A percentile compares a stretch with the other conserved stretches of the same genome.
Conservation (phyloP, 2,888 invertebrate genomes). For the Seira ritae region DNA sequence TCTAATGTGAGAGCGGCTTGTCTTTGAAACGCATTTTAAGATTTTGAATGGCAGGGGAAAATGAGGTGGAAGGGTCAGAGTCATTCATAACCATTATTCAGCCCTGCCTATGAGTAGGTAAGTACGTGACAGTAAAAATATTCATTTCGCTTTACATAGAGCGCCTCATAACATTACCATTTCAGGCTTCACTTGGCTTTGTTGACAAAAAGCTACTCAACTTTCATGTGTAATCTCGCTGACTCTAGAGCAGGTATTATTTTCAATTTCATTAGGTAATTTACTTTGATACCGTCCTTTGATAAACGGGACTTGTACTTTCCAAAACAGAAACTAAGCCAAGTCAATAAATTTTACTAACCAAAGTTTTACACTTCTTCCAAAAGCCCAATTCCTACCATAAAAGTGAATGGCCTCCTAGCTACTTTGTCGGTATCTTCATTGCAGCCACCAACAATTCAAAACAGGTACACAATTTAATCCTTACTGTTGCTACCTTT, state of each 20-base stretch:
- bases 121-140: not conserved
- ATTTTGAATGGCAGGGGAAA: not conserved
- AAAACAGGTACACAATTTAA: not conserved
- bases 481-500: not conserved
- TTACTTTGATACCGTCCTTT: not conserved
- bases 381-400: not conserved
- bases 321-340: slow-evolving; percentile 19
- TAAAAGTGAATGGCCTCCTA: not conserved
- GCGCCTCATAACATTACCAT: not conserved
- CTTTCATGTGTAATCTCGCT: not conserved
- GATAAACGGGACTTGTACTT: slow-evolving; percentile 15
- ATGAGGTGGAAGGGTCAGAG: not conserved
- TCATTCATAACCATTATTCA: not conserved
- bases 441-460: not conserved
- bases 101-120: not conserved
- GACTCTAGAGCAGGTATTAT: not conserved
- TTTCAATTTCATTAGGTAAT: not conserved
- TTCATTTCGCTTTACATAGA: not conserved
- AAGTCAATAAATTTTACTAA: slow-evolving; percentile 13
- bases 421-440: slow-evolving; percentile 11
- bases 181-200: not conserved
- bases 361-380: not conserved
- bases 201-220: not conserved
- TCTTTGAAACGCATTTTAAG: not conserved
- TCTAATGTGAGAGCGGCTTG: slow-evolving; percentile 7